Conservation (phyloP, 2,888 invertebrate genomes). For the Caenorhabditis doughertyi region DNA sequence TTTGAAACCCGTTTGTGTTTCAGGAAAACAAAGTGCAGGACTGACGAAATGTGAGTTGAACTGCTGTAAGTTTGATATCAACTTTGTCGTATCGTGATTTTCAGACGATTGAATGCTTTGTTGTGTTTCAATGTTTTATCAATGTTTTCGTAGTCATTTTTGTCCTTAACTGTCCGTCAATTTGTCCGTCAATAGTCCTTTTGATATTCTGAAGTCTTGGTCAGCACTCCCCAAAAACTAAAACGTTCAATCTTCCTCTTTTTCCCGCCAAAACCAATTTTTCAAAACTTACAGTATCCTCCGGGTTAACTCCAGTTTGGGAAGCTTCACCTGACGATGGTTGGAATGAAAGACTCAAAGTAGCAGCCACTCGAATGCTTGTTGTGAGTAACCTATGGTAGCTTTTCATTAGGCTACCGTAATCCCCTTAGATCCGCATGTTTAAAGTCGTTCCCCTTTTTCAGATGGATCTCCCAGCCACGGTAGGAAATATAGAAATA, state of each 20-base stretch:
- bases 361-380: slow-evolving; percentile 49
- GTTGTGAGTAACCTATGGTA: slow-evolving; percentile 49
- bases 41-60: slow-evolving; percentile 62
- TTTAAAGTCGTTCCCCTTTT: neutral
- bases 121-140: no score
- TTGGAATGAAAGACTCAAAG: slow-evolving; percentile 49
- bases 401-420: slow-evolving; percentile 31
- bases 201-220: no score
- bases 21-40: slow-evolving; percentile 45
- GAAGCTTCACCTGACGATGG: slow-evolving; percentile 54
- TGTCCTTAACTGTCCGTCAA: neutral
- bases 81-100: slow-evolving; percentile 13
- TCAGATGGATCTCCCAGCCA: slow-evolving; percentile 28
- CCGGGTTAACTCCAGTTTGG: slow-evolving; percentile 68
- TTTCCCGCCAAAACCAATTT: slow-evolving; percentile 4
- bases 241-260: neutral
- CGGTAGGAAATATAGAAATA: slow-evolving; percentile 1
- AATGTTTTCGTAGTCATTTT: neutral
- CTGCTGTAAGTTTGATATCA: slow-evolving; percentile 57
- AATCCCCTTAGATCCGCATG: neutral
- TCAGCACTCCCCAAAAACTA: no score
- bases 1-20: neutral
- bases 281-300: slow-evolving; percentile 61
- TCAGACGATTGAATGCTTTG: neutral
- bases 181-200: neutral